Base-by-base conservation (phyloP, 2,113 vertebrate species). In the Myodes glareolus region DNA sequence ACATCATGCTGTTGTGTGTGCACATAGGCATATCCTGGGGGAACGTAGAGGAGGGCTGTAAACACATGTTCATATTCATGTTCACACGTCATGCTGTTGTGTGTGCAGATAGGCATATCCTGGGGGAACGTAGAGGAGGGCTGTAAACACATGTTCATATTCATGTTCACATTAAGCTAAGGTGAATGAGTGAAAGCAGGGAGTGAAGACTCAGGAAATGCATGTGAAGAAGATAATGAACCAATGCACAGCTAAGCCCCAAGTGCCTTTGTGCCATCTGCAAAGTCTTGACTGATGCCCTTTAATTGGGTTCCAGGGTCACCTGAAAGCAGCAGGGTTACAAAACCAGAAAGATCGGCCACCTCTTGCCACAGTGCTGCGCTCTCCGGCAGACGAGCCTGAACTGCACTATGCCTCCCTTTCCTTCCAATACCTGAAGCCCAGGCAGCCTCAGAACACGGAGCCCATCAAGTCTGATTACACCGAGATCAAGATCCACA, bases 391-490 rank as follows among this genome's bases (percentile, higher is more conserved):
- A 42, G 73, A 92, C 63, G 87, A 94, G 50, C 19, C 19, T 1
- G 93, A 96, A 9, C 89, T 61, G 27, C 7, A 76, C 47, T 94
- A 94, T 0, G 93, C 93, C 65, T 81, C 89, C 17, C 65, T 97
- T 77, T 97, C 7, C 67, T 96, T 97, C 58, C 72, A 14, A 0
- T 1, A 29, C 3, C 58, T n/a, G 31, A 67, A 29, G 81, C 86
- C 81, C 42, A 0, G 7, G n/a, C 27, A 42, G 13, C 23, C 58
- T 12, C n/a, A 0, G 10, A 10, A 39, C 75, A 47, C 1, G 14
- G 75, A 67, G 5, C 0, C 45, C 39, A 67, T 50, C 72, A 52
- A 4, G 65, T 96, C 86, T 0, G 76, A 94, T 67, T 97, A 97
- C 52, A 19, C 81, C 0, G 95, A 97, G 72, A 45, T 97, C 81